Evolutionary conservation across 92 coral and sea anemone species (phyloP), one percentile per base, ranked within the genome.

Genomic region (Porites cylindrica): DNA sequence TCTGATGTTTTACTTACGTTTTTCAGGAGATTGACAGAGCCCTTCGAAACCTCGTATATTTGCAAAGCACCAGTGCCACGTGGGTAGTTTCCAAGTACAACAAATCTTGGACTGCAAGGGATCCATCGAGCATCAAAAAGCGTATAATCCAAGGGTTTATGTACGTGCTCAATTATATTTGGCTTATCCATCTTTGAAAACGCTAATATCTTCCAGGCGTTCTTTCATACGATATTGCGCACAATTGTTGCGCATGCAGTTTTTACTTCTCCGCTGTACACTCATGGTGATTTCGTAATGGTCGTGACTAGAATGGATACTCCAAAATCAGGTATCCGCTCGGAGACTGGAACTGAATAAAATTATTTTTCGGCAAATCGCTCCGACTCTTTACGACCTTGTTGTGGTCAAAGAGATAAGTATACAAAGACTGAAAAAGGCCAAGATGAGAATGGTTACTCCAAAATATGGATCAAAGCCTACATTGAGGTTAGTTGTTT

Each of bases 61-160:
- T 96, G 99, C 94, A 96, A 84, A 24, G 99, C 99, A 13, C 98
- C 99, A 14, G 99, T 96, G n/a, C 99, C 99, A 61, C 96, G 90
- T 1, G 99, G 95, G 85, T 95, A 94, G 71, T 96, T 95, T 69
- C 99, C 99, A 29, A 96, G 97, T 11, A 95, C 99, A 81, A 96
- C 99, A 89, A 96, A 96, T 77, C 96, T 88, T 18, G 99, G 98
- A 79, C 99, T 96, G 65, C 93, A 96, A 10, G 99, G 99, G 21
- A 96, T 92, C 99, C 99, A 96, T 76, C 96, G 94, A 10, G 93
- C 93, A 67, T 96, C 99, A 66, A 90, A 96, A 6, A 96, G 89
- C 58, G 99, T 96, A 82, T 80, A 95, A 79, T 96, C 96, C 29
- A 96, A 79, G 3, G 97, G 90, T 64, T 94, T 96, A 13, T 89